Base-by-base conservation (phyloP, 64 coral and sea anemone genomes). In the Anthopleura sola region DNA sequence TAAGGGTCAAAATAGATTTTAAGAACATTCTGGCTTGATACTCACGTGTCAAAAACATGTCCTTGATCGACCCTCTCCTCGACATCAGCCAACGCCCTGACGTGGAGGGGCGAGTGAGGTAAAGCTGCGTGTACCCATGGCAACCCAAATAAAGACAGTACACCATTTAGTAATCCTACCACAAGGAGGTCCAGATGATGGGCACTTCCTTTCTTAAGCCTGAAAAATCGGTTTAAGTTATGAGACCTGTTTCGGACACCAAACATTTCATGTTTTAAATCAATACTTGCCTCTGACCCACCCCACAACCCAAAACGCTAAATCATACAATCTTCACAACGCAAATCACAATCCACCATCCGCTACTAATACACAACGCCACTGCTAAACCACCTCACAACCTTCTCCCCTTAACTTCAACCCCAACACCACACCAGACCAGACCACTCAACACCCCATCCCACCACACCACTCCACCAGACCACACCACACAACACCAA, bases 71-170 rank as follows among this genome's bases (percentile, higher is more conserved):
- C 90, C 20, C 91, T 80, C 29, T 95, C 94, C 37, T 95, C 94
- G 7, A 95, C 94, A 86, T 95, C 94, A 55, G 94, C 94, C 29
- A 95, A n/a, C 47, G 90, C 94, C 24, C 94, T 86, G 48, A 95
- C 94, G 33, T 95, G 94, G 17, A 95, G 83, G 38, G 94, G 94
- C 21, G 90, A 95, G 24, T 95, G 90, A 3, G 94, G 94, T 4
- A 95, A 74, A 11, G 94, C 94, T 4, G 86, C 94, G 17, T 95
- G 94, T 31, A 95, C 87, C 94, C 94, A 95, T 14, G 94, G 94
- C 33, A 95, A 69, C 56, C 94, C 94, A 86, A 95, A 95, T 29
- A 92, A 50, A 3, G 94, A 95, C 11, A 95, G 75, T 9, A 95
- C 53, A 4, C 86, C 87, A 68, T 95, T 95, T 24, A 92, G 78